phyloP scores from a whole-genome alignment of 2,888 invertebrate genomes.

The Cosmopolites sordidus region DNA sequence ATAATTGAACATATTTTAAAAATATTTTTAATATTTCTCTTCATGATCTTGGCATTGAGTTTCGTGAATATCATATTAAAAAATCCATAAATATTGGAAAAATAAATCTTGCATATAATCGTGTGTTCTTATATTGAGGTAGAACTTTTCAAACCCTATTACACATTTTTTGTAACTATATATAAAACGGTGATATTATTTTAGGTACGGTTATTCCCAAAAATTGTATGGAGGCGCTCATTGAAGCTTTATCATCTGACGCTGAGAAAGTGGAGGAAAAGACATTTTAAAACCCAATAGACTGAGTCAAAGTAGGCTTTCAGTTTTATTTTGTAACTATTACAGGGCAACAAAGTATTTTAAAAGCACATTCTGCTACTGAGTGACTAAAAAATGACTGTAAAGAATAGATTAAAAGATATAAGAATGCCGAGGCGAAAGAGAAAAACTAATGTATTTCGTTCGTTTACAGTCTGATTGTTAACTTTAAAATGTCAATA shows the following conservation, averaged over 20 bases:
- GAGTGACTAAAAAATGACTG: constrained; percentile 5
- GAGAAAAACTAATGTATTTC: background rate
- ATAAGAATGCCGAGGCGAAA: background rate
- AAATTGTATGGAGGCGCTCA: constrained; percentile 75
- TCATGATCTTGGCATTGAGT: too few relatives aligned
- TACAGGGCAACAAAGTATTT: constrained; percentile 42
- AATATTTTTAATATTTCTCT: too few relatives aligned
- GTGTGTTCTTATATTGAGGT: too few relatives aligned
- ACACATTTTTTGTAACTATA: too few relatives aligned
- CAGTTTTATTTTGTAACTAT: constrained; percentile 29
- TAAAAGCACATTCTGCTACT: constrained; percentile 22
- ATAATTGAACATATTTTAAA: too few relatives aligned
- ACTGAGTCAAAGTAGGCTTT: constrained; percentile 27
- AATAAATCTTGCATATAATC: too few relatives aligned
- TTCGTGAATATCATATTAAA: too few relatives aligned
- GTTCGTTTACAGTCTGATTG: background rate
- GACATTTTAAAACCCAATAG: constrained; percentile 47
- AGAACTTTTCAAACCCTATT: too few relatives aligned
- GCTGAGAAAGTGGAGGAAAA: constrained; percentile 77
- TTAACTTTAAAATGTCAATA: too few relatives aligned
- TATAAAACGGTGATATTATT: constrained; percentile 23
- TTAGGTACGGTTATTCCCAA: constrained; percentile 84
- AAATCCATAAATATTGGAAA: too few relatives aligned
- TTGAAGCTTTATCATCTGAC: constrained; percentile 74
- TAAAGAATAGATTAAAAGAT: constrained; percentile 4